phyloP scores from a whole-genome alignment of 2,797 vertebrate genomes.

The Poeciliopsis turneri region DNA sequence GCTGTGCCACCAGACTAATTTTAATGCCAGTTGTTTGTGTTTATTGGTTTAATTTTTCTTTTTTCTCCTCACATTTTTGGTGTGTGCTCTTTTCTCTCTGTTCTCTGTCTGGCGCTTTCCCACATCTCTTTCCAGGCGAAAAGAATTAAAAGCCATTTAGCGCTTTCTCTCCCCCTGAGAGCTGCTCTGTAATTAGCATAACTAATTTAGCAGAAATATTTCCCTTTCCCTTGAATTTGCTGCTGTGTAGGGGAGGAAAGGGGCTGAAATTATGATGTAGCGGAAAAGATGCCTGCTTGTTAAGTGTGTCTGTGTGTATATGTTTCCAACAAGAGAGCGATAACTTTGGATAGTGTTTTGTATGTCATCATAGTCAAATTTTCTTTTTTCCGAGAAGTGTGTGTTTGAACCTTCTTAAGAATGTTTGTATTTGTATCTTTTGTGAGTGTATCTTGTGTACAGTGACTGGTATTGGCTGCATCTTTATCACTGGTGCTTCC shows the following conservation, averaged over 20 bases:
- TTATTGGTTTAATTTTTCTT: constrained; percentile 35
- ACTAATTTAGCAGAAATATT: constrained; percentile 87
- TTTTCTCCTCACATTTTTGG: constrained; percentile 2
- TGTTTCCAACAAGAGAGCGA: constrained; percentile 35
- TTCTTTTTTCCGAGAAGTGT: constrained; percentile 31
- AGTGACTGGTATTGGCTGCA: constrained; percentile 52
- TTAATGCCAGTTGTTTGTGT: constrained; percentile 55
- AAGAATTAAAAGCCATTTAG: constrained; percentile 85
- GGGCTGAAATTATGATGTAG: constrained; percentile 73
- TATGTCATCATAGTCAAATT: constrained; percentile 36
- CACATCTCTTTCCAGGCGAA: constrained; percentile 77
- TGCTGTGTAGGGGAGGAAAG: constrained; percentile 50
- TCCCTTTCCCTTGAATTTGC: constrained; percentile 77
- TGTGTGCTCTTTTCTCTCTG: constrained; percentile 39
- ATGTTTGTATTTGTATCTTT: constrained; percentile 39
- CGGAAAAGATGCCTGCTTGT: constrained; percentile 71
- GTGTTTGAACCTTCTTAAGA: constrained; percentile 14
- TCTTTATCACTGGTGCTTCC: constrained; percentile 69
- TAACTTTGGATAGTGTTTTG: constrained; percentile 50
- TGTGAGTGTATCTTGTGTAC: constrained; percentile 31
- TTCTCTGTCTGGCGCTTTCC: constrained; percentile 62
- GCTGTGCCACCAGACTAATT: constrained; percentile 50
- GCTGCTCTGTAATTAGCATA: constrained; percentile 83
- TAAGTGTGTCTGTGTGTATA: constrained; percentile 34
- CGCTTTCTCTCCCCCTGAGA: constrained; percentile 74